phyloP scores from a whole-genome alignment of 2,113 vertebrate genomes.

The Xiphophorus maculatus region DNA sequence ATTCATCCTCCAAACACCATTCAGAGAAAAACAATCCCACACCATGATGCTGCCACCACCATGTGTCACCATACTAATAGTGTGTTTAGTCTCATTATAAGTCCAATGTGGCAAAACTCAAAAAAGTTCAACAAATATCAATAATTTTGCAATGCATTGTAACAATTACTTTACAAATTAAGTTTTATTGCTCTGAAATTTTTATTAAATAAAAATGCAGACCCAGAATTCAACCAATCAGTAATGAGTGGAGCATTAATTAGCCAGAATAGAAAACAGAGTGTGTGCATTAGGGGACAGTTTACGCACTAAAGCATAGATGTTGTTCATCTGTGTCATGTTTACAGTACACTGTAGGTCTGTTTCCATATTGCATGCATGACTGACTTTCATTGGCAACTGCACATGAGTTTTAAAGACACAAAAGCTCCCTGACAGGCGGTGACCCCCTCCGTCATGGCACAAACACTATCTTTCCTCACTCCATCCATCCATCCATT shows the following conservation, averaged over 20 bases:
- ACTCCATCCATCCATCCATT: constrained; percentile 45
- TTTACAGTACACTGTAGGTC: background rate
- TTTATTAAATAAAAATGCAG: background rate
- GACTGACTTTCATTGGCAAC: background rate
- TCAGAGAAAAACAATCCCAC: no score
- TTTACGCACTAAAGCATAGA: background rate
- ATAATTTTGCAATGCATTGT: no score
- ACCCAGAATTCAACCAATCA: background rate
- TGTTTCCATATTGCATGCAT: constrained; percentile 1
- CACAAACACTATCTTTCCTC: constrained; percentile 31
- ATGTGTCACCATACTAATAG: background rate
- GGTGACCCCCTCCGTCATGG: constrained; percentile 20
- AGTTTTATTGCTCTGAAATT: background rate
- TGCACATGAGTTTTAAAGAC: constrained; percentile 50
- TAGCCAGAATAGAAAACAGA: background rate
- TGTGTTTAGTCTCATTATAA: no score
- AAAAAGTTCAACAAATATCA: no score
- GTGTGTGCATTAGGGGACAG: background rate
- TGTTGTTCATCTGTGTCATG: background rate
- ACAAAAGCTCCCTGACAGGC: constrained; percentile 41
- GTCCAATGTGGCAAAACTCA: no score
- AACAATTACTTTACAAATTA: background rate
- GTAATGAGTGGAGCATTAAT: background rate
- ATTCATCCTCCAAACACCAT: no score
- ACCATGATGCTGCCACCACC: no score